Percentiles rank a stretch among this genome's conserved stretches.
phyloP scores from a whole-genome alignment of 2,113 vertebrate species.

The Megaceryle torquata region DNA sequence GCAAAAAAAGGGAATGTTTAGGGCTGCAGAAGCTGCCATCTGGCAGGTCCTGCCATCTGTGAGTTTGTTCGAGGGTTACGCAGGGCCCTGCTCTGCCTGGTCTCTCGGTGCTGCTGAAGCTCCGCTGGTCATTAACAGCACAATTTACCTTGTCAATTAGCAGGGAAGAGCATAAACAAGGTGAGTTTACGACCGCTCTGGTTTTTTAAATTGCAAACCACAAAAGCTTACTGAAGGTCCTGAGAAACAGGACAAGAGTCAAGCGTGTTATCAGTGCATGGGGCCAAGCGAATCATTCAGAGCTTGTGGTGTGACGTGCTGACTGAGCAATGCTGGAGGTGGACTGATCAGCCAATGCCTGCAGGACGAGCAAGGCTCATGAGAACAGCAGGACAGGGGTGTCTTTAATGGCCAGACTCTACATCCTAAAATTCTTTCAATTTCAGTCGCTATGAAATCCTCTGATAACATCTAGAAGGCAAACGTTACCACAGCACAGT shows the following conservation, averaged over 20 bases:
- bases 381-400: conserved; percentile 18
- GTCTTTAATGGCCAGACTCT: neutral
- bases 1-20: neutral
- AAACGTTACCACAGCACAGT: conserved; percentile 27
- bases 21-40: neutral
- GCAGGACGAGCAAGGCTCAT: neutral
- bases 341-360: neutral
- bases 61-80: neutral
- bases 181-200: neutral
- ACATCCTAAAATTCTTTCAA: conserved; percentile 4
- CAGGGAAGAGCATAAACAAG: neutral
- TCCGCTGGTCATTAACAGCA: neutral
- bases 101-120: neutral
- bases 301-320: neutral
- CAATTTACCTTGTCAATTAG: neutral
- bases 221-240: neutral
- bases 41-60: neutral
- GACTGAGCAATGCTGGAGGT: neutral
- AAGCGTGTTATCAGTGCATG: neutral
- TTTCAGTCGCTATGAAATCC: conserved; percentile 23
- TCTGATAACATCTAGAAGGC: conserved; percentile 50
- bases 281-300: neutral
- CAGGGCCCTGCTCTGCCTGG: neutral
- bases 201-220: neutral
- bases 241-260: neutral